These are phyloP conservation scores for Aporophyla lueneburgensis DNA, from an alignment of 2,888 invertebrate genomes.

Conservation along the genomic window DNA sequence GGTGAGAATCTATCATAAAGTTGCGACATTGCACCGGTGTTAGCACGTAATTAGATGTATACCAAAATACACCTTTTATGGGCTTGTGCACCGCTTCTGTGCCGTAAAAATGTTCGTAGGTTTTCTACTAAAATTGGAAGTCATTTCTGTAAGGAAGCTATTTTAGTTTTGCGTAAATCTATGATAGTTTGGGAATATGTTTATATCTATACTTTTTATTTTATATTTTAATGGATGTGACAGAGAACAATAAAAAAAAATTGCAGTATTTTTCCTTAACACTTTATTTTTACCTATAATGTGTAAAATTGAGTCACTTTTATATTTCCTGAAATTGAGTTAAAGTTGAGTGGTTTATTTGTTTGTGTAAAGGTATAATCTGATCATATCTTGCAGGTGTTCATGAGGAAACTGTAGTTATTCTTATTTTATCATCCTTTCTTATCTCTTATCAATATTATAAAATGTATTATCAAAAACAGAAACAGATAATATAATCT, in stretches of 20 bases:
- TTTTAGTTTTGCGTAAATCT: neutral
- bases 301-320: neutral
- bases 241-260: too few relatives aligned
- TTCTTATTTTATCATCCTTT: conserved; percentile 21
- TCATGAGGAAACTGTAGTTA: conserved; percentile 22
- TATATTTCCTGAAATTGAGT: neutral
- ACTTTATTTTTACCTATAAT: neutral
- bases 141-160: neutral
- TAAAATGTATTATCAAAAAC: conserved; percentile 16
- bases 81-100: conserved; percentile 32
- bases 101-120: conserved; percentile 17
- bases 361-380: conserved; percentile 28
- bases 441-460: conserved; percentile 46
- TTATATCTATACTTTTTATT: too few relatives aligned
- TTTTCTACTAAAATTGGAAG: neutral
- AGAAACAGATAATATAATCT: conserved; percentile 25
- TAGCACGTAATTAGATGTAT: conserved; percentile 44
- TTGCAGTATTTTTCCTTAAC: too few relatives aligned
- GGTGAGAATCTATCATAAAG: conserved; percentile 76
- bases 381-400: conserved; percentile 60
- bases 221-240: too few relatives aligned
- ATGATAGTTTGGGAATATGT: neutral
- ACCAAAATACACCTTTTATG: conserved; percentile 58
- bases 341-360: conserved; percentile 11
- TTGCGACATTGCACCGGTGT: conserved; percentile 73